Percentiles rank a stretch among this genome's conserved stretches.
Evolutionary conservation across 2,113 vertebrate species (phyloP).

Genomic region (Lutjanus erythropterus): DNA sequence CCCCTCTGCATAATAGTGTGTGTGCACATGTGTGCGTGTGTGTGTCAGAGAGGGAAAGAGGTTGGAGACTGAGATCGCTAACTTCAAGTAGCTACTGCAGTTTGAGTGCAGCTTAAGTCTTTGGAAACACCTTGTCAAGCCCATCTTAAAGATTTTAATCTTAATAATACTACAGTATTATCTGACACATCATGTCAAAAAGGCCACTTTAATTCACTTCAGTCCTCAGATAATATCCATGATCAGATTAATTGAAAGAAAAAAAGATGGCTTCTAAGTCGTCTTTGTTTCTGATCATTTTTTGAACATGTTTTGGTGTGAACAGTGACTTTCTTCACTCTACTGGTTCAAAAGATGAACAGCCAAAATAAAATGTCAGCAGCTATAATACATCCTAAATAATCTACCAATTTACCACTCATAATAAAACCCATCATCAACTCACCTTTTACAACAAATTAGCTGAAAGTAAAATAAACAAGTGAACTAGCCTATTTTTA

Average conservation of each 20-base stretch:
- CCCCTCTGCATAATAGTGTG: conserved; percentile 60
- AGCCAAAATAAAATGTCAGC: no score
- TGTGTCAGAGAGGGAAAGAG: conserved; percentile 11
- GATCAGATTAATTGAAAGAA: neutral
- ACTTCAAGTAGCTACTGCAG: conserved; percentile 26
- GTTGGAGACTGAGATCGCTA: neutral
- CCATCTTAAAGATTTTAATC: conserved; percentile 20
- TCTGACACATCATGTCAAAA: conserved; percentile 5
- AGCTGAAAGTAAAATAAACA: no score
- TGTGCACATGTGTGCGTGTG: neutral
- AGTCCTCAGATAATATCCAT: neutral
- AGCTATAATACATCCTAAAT: neutral
- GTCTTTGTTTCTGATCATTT: neutral
- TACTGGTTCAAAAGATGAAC: neutral
- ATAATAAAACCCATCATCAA: neutral
- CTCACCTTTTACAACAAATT: neutral
- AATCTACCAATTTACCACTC: neutral
- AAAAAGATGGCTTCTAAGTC: neutral
- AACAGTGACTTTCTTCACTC: neutral
- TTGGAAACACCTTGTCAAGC: conserved; percentile 14
- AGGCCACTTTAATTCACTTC: neutral
- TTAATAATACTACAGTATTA: conserved; percentile 4
- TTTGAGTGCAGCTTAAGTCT: conserved; percentile 32
- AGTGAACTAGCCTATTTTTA: no score
- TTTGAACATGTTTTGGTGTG: neutral